Conservation (phyloP, 1,140 invertebrate genomes). For the Andricus grossulariae region DNA sequence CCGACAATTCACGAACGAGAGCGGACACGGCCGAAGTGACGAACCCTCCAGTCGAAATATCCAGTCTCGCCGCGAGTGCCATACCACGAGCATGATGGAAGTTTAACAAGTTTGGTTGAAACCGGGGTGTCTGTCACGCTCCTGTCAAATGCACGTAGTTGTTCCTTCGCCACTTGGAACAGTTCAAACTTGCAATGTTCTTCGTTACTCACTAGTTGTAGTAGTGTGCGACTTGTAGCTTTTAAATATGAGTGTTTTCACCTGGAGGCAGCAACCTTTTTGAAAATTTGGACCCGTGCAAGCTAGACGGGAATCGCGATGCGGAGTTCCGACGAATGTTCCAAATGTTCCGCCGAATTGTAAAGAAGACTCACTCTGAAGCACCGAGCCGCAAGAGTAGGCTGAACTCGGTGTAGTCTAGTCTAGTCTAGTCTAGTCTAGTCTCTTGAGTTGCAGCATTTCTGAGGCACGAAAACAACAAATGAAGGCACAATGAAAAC, state of each 20-base stretch:
- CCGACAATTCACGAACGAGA: constrained; percentile 49
- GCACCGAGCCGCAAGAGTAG: no score
- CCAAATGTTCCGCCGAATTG: not conserved
- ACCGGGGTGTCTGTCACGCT: constrained; percentile 27
- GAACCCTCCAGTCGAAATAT: constrained; percentile 57
- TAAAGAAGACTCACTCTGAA: not conserved
- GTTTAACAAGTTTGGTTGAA: no score
- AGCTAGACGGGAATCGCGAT: not conserved
- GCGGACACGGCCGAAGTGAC: constrained; percentile 59
- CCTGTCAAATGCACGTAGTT: constrained; percentile 35
- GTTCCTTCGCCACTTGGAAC: not conserved
- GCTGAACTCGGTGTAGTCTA: no score
- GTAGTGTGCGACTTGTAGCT: no score
- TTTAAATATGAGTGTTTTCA: not conserved
- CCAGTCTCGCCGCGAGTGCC: constrained; percentile 69
- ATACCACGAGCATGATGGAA: constrained; percentile 46
- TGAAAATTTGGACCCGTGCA: constrained; percentile 35
- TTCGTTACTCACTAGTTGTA: no score
- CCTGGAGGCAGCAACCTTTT: constrained; percentile 33
- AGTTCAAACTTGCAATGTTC: no score
- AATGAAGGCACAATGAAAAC: no score
- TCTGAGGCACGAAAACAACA: no score
- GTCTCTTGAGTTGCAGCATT: no score
- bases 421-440: no score
- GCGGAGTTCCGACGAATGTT: not conserved